These are phyloP conservation scores for Alentia gelatinosa DNA, from an alignment of 2,888 invertebrate genomes.

Conservation along the genomic window DNA sequence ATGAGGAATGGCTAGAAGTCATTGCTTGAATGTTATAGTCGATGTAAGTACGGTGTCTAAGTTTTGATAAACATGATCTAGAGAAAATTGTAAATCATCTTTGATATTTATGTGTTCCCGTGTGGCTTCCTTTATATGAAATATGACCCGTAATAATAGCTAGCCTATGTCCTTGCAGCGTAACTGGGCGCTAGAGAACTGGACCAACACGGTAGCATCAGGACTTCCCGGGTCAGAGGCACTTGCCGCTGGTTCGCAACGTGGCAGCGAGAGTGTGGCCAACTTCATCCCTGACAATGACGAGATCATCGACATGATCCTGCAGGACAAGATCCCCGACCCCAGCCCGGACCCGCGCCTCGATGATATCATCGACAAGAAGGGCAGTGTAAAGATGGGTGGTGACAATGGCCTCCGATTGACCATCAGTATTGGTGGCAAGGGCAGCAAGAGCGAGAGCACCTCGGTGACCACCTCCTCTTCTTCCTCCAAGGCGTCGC, in stretches of 20 bases:
- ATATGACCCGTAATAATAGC: no score
- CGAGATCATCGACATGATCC: conserved; percentile 32
- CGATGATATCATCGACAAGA: background rate
- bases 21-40: no score
- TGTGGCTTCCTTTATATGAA: no score
- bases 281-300: conserved; percentile 12
- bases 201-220: background rate
- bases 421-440: background rate
- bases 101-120: no score
- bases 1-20: no score
- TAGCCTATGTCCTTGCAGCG: background rate
- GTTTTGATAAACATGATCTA: no score
- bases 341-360: background rate
- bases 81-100: no score
- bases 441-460: background rate
- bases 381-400: background rate
- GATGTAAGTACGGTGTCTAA: no score
- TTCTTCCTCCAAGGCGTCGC: background rate
- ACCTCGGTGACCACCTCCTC: background rate
- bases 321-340: conserved; percentile 44
- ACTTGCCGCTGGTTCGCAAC: background rate
- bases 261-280: background rate
- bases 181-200: conserved; percentile 26
- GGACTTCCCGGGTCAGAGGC: conserved; percentile 28
- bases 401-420: background rate